phyloP scores from a whole-genome alignment of 2,888 invertebrate genomes.

The Acanthoscelides obtectus region DNA sequence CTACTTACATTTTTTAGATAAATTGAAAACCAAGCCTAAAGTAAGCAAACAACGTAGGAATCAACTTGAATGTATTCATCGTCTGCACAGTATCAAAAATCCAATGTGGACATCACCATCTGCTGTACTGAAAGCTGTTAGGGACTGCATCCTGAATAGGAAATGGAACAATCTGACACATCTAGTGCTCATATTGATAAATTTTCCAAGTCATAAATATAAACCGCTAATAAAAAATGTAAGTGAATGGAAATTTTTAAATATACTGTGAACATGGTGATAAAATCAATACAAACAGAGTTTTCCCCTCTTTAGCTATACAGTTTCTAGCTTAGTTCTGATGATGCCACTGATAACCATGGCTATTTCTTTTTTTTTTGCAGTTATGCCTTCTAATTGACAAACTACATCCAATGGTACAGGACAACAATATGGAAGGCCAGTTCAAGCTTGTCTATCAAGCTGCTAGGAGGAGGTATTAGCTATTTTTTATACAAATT shows the following conservation, averaged over 20 bases:
- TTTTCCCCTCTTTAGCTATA: too few species aligned
- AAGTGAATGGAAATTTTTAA: slow-evolving; percentile 5
- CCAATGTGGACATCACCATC: slow-evolving; percentile 18
- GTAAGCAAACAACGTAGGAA: background rate
- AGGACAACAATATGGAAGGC: slow-evolving; percentile 17
- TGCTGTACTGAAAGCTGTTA: slow-evolving; percentile 21
- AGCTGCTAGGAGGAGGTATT: slow-evolving; percentile 4
- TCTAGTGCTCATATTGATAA: slow-evolving; percentile 20
- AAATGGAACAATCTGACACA: slow-evolving; percentile 25
- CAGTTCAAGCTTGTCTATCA: slow-evolving; percentile 14
- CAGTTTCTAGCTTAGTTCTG: too few species aligned
- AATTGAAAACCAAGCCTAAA: background rate
- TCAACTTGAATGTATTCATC: slow-evolving; percentile 7
- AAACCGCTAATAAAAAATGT: slow-evolving; percentile 18
- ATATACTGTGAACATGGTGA: too few species aligned
- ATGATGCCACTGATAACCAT: too few species aligned
- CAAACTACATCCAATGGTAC: slow-evolving; percentile 19
- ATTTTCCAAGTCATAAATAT: slow-evolving; percentile 9
- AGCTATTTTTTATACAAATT: too few species aligned
- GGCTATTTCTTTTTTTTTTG: too few species aligned
- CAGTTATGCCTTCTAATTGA: slow-evolving; percentile 21
- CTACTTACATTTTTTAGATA: background rate
- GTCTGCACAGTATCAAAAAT: slow-evolving; percentile 7
- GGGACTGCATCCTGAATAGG: slow-evolving; percentile 22
- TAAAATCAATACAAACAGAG: too few species aligned